Percentiles rank a stretch among this genome's conserved stretches.
These are phyloP conservation scores for Macrocentrus cingulum DNA, from an alignment of 1,140 invertebrate species.

Conservation along the genomic window DNA sequence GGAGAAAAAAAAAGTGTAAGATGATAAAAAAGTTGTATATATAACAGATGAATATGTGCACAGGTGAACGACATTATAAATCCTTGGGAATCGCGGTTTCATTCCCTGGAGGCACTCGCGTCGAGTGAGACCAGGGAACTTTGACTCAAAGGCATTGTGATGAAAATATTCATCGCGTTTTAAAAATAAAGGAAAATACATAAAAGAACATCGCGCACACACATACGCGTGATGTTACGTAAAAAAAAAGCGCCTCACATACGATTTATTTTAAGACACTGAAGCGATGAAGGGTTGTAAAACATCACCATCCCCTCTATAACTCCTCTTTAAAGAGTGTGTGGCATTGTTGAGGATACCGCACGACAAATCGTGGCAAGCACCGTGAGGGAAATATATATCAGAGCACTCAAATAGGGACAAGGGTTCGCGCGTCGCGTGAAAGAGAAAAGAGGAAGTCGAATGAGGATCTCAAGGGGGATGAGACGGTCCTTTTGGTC, in stretches of 20 bases:
- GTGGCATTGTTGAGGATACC: slow-evolving; percentile 10
- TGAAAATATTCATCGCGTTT: slow-evolving; percentile 1
- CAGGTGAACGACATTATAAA: slow-evolving; percentile 13
- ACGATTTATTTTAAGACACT: slow-evolving; percentile 1
- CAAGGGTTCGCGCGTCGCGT: slow-evolving; percentile 2
- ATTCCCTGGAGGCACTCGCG: not conserved
- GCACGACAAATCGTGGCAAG: slow-evolving; percentile 11
- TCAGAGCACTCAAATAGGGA: slow-evolving; percentile 15
- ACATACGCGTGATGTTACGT: not conserved
- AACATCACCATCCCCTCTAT: not conserved
- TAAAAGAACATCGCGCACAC: not conserved
- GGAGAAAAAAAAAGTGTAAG: not conserved
- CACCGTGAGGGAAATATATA: slow-evolving; percentile 16
- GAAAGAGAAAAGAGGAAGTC: slow-evolving; percentile 14
- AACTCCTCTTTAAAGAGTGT: too few species aligned
- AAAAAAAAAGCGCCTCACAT: too few species aligned
- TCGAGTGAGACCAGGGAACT: not conserved
- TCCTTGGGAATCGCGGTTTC: not conserved
- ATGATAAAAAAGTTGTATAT: not conserved
- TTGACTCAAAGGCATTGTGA: not conserved
- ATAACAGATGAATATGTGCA: slow-evolving; percentile 1
- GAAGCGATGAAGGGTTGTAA: slow-evolving; percentile 5
- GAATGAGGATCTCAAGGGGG: slow-evolving; percentile 23
- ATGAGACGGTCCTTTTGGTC: slow-evolving; percentile 24
- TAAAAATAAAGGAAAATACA: not conserved